phyloP scores from a whole-genome alignment of 2,888 invertebrate species.

The Amphipyra berbera region DNA sequence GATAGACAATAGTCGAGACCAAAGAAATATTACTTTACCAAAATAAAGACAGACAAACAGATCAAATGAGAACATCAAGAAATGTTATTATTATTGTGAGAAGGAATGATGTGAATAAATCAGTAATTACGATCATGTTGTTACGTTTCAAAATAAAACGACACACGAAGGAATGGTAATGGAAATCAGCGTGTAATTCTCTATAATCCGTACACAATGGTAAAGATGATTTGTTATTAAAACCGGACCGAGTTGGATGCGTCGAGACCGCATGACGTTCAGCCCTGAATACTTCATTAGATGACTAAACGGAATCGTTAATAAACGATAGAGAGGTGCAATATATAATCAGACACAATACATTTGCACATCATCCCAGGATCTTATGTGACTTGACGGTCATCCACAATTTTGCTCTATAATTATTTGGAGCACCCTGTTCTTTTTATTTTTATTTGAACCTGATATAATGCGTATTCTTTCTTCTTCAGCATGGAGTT shows the following conservation, averaged over 20 bases:
- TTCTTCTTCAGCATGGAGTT: too few species aligned
- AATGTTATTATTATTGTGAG: constrained; percentile 16
- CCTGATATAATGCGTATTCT: neutral
- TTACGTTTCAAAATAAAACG: constrained; percentile 66
- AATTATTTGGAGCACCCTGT: constrained; percentile 49
- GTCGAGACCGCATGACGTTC: constrained; percentile 60
- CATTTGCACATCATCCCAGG: constrained; percentile 69
- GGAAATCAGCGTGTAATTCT: constrained; percentile 73
- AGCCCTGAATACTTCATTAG: constrained; percentile 86
- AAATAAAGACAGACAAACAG: constrained; percentile 16
- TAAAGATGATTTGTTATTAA: constrained; percentile 76
- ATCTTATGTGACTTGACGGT: constrained; percentile 45
- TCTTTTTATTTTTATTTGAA: constrained; percentile 25
- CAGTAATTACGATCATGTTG: constrained; percentile 70
- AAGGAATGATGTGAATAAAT: constrained; percentile 54
- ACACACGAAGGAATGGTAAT: constrained; percentile 62
- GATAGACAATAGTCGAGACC: constrained; percentile 11
- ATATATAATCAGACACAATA: constrained; percentile 70
- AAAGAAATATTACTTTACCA: constrained; percentile 17
- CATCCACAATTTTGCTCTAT: constrained; percentile 34
- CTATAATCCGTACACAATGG: constrained; percentile 74
- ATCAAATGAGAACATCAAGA: constrained; percentile 15
- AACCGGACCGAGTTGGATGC: constrained; percentile 69
- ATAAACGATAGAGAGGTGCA: constrained; percentile 73
- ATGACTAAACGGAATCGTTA: constrained; percentile 81